These are phyloP conservation scores for Thunnus albacares DNA, from an alignment of 2,797 vertebrate genomes.

Conservation along the genomic window DNA sequence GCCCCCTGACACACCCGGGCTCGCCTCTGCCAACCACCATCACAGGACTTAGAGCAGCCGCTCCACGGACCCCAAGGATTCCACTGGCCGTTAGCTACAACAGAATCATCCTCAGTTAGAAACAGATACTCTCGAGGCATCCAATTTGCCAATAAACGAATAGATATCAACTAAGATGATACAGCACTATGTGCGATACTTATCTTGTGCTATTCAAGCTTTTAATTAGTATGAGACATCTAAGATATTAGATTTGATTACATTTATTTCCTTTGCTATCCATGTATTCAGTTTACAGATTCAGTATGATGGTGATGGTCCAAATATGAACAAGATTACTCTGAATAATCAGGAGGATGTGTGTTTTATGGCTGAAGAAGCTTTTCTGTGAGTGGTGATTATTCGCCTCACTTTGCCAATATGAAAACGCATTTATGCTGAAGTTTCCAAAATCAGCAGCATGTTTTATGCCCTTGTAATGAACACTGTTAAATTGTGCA, in stretches of 20 bases:
- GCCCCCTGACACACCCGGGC: slow-evolving; percentile 93
- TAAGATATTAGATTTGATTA: slow-evolving; percentile 32
- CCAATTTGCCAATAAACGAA: not conserved
- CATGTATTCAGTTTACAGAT: slow-evolving; percentile 34
- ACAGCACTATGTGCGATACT: not conserved
- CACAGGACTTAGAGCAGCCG: slow-evolving; percentile 97
- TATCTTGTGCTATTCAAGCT: slow-evolving; percentile 17
- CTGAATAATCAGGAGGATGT: slow-evolving; percentile 55
- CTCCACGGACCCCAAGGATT: slow-evolving; percentile 99
- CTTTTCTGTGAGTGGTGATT: slow-evolving; percentile 52
- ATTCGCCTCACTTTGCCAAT: slow-evolving; percentile 72
- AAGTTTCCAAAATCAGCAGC: slow-evolving; percentile 74
- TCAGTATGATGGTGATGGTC: slow-evolving; percentile 22
- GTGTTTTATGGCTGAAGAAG: slow-evolving; percentile 59
- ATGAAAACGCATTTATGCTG: slow-evolving; percentile 78
- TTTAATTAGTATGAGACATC: slow-evolving; percentile 52
- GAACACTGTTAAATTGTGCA: slow-evolving; percentile 80
- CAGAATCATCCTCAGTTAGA: slow-evolving; percentile 55
- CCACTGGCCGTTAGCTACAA: slow-evolving; percentile 97
- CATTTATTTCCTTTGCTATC: slow-evolving; percentile 28
- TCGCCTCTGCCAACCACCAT: slow-evolving; percentile 96
- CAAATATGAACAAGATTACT: slow-evolving; percentile 47
- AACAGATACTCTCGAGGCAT: slow-evolving; percentile 11
- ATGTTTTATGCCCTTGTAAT: slow-evolving; percentile 83
- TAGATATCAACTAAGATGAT: not conserved